phyloP scores from a whole-genome alignment of 2,113 vertebrate genomes.

The Poeciliopsis occidentalis region DNA sequence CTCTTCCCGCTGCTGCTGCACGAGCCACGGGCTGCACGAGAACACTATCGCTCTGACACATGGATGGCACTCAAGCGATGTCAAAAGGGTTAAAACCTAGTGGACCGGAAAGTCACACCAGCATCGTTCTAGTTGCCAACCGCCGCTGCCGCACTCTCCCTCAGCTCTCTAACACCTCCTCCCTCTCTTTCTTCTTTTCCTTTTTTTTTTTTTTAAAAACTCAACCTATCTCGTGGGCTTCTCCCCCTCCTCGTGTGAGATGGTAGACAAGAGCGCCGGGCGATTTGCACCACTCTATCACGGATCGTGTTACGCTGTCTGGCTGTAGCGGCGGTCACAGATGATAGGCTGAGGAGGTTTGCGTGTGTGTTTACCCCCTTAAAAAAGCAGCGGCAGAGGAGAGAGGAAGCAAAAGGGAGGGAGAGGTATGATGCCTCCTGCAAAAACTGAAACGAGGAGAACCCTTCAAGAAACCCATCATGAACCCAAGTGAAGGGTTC shows the following conservation, averaged over 20 bases:
- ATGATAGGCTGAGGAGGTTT: constrained; percentile 86
- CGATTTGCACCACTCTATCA: constrained; percentile 84
- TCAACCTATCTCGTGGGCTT: constrained; percentile 66
- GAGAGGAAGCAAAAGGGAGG: constrained; percentile 67
- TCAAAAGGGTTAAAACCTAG: constrained; percentile 78
- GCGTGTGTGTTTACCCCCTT: constrained; percentile 68
- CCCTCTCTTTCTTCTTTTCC: constrained; percentile 60
- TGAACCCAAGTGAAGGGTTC: constrained; percentile 36
- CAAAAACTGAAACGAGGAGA: constrained; percentile 43
- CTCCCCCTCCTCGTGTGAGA: constrained; percentile 73
- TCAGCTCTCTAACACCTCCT: constrained; percentile 71
- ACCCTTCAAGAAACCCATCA: constrained; percentile 43
- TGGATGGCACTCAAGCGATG: constrained; percentile 63
- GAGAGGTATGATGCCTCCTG: constrained; percentile 68
- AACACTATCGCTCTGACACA: constrained; percentile 61
- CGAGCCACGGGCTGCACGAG: constrained; percentile 53
- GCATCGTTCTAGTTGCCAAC: constrained; percentile 75
- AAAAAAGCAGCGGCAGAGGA: constrained; percentile 62
- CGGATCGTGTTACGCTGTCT: constrained; percentile 87
- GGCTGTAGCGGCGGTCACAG: constrained; percentile 83
- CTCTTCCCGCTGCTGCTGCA: constrained; percentile 68
- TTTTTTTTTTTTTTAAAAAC: constrained; percentile 36
- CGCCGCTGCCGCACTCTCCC: constrained; percentile 75
- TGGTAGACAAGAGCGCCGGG: constrained; percentile 77
- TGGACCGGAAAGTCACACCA: constrained; percentile 76